phyloP scores from a whole-genome alignment of 2,797 vertebrate species.

The Sciaenops ocellatus region DNA sequence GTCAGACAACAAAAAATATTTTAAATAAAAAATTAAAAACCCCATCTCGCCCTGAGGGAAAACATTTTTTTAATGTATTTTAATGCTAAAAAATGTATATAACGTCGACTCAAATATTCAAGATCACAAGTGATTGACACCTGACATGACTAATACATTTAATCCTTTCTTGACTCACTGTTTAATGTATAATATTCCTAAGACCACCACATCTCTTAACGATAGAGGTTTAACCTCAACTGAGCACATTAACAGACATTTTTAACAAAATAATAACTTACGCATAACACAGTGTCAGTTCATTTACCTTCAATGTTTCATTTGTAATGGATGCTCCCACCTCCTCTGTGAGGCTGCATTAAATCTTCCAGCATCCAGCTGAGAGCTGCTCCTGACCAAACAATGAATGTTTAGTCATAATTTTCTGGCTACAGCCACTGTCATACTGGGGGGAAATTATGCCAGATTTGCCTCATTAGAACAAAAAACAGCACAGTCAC shows the following conservation, averaged over 20 bases:
- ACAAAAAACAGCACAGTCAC: conserved; percentile 31
- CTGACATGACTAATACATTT: not conserved
- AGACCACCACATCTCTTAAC: not conserved
- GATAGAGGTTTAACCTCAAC: not conserved
- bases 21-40: not conserved
- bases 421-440: conserved; percentile 27
- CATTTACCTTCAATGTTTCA: not conserved
- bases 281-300: not conserved
- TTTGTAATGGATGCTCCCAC: conserved; percentile 17
- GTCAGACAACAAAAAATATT: conserved; percentile 1
- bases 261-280: not conserved
- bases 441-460: conserved; percentile 25
- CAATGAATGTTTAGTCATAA: conserved; percentile 24
- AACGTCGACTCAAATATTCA: not conserved
- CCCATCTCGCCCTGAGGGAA: not conserved
- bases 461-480: conserved; percentile 41
- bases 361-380: conserved; percentile 35
- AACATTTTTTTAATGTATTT: not conserved
- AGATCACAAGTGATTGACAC: not conserved
- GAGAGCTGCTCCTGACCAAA: conserved; percentile 20
- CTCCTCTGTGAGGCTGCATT: conserved; percentile 21
- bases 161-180: conserved; percentile 6
- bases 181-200: not conserved
- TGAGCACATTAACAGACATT: conserved; percentile 2
- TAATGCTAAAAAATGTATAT: not conserved